phyloP scores from a whole-genome alignment of 2,888 invertebrate species.

The Microctonus hyperodae region DNA sequence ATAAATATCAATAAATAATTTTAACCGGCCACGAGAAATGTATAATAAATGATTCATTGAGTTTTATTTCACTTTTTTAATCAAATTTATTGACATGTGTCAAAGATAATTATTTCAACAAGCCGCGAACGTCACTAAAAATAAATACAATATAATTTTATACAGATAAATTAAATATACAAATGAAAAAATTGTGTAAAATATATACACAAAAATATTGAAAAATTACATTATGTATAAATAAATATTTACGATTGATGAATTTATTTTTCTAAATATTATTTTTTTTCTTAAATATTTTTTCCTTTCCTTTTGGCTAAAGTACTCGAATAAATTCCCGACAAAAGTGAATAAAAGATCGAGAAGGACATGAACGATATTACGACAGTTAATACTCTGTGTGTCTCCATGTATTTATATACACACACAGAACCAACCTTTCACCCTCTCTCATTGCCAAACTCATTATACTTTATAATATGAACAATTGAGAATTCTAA shows the following conservation, averaged over 20 bases:
- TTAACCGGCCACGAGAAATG: no score
- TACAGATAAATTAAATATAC: no score
- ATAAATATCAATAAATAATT: no score
- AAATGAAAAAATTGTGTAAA: no score
- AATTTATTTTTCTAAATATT: not conserved
- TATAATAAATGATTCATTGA: no score
- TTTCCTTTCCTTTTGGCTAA: not conserved
- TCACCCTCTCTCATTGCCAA: not conserved
- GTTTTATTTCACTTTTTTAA: no score
- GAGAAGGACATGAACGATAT: slow-evolving; percentile 13
- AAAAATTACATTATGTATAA: not conserved
- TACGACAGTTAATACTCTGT: slow-evolving; percentile 19
- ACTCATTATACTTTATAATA: slow-evolving; percentile 30
- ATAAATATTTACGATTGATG: not conserved
- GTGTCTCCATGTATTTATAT: not conserved
- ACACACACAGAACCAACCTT: not conserved
- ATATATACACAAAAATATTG: no score
- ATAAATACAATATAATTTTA: no score
- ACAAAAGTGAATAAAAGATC: not conserved
- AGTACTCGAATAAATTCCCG: slow-evolving; percentile 30
- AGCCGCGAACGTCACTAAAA: not conserved
- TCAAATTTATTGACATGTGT: no score
- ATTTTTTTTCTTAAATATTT: slow-evolving; percentile 5
- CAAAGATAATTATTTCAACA: no score
- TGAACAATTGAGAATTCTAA: slow-evolving; percentile 24